These are phyloP conservation scores for Melanotaenia trifasciata DNA, from an alignment of 2,797 vertebrate species.

Conservation along the genomic window DNA sequence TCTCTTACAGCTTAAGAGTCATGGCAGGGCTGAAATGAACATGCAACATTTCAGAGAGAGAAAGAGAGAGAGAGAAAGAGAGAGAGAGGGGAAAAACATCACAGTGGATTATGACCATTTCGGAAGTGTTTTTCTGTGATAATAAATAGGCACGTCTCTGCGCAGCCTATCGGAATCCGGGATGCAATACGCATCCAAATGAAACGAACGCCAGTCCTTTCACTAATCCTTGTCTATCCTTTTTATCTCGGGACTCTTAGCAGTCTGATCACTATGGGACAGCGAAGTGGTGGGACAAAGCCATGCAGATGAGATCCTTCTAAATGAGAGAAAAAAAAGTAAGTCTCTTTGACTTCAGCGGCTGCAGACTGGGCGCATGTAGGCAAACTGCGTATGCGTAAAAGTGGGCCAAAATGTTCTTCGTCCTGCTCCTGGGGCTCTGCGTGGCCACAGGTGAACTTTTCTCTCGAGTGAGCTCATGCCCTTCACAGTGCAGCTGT, in stretches of 20 bases:
- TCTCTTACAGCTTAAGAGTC: conserved; percentile 71
- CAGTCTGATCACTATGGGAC: conserved; percentile 85
- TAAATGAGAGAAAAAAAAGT: conserved; percentile 62
- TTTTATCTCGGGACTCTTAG: conserved; percentile 92
- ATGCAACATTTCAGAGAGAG: conserved; percentile 68
- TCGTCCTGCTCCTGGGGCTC: conserved; percentile 83
- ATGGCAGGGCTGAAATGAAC: conserved; percentile 75
- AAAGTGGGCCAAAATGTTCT: conserved; percentile 80
- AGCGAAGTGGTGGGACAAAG: conserved; percentile 80
- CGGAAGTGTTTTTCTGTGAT: conserved; percentile 77
- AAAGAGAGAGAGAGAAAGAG: not conserved
- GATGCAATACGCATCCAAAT: conserved; percentile 91
- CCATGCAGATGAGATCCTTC: conserved; percentile 70
- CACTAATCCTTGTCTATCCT: conserved; percentile 94
- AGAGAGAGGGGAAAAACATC: conserved; percentile 61
- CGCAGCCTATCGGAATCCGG: conserved; percentile 83
- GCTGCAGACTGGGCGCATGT: conserved; percentile 72
- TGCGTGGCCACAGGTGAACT: conserved; percentile 81
- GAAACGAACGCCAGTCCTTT: conserved; percentile 89
- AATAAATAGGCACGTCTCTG: conserved; percentile 78
- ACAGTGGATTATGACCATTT: conserved; percentile 82
- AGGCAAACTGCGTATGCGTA: conserved; percentile 69
- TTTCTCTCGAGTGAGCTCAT: conserved; percentile 76
- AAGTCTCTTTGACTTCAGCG: conserved; percentile 59
- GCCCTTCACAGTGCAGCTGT: conserved; percentile 95